Evolutionary conservation across 2,797 vertebrate species (phyloP).

Genomic region (Eptatretus atami): DNA sequence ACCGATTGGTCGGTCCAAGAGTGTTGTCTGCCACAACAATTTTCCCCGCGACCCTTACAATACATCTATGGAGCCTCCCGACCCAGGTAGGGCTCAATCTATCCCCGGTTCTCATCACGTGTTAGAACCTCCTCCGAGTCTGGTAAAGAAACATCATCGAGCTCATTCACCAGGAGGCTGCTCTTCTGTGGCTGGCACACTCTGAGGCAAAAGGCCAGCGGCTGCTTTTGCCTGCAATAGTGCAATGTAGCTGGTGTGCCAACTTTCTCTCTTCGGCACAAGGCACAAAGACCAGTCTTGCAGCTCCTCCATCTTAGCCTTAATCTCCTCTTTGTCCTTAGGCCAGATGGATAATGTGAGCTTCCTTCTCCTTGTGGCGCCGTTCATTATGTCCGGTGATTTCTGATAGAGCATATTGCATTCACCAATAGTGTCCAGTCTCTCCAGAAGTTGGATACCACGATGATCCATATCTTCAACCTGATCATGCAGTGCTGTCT

Average conservation of each 20-base stretch:
- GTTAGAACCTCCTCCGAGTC: too few species aligned
- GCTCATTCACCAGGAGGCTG: neutral
- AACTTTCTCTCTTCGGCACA: conserved; percentile 46
- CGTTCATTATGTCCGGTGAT: conserved; percentile 74
- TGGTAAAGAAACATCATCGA: too few species aligned
- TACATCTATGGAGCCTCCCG: too few species aligned
- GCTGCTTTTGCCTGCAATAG: neutral
- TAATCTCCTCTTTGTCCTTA: conserved; percentile 24
- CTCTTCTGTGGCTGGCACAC: conserved; percentile 21
- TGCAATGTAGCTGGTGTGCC: conserved; percentile 30
- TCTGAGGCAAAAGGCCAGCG: conserved; percentile 16
- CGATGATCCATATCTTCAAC: too few species aligned
- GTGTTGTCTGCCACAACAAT: too few species aligned
- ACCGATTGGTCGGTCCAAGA: too few species aligned
- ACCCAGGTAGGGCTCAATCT: too few species aligned
- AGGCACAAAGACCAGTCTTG: conserved; percentile 71
- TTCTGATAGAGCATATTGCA: conserved; percentile 81
- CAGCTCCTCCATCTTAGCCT: conserved; percentile 58
- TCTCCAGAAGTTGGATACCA: conserved; percentile 76
- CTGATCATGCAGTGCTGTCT: too few species aligned
- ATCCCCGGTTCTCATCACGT: too few species aligned
- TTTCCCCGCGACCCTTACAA: too few species aligned
- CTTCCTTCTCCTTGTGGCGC: conserved; percentile 59
- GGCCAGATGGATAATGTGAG: conserved; percentile 66
- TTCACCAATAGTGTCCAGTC: conserved; percentile 81